These are phyloP conservation scores for Varanus salvator DNA, from an alignment of 2,113 vertebrate species.

Conservation along the genomic window DNA sequence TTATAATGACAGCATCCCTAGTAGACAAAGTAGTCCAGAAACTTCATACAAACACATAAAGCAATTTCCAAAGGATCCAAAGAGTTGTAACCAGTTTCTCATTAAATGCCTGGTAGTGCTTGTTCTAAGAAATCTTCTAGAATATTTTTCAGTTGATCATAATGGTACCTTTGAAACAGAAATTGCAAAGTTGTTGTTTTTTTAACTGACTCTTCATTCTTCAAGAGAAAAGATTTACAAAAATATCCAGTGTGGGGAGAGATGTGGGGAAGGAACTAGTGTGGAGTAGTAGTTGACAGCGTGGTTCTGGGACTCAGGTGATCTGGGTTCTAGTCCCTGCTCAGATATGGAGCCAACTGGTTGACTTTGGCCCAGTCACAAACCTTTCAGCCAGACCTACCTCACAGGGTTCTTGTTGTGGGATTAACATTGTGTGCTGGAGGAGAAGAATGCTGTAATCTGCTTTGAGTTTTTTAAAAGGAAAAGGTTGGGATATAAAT, in stretches of 20 bases:
- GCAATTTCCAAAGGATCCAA: constrained; percentile 14
- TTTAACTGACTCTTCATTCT: constrained; percentile 22
- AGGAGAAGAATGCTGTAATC: too few relatives aligned
- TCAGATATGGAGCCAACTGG: too few relatives aligned
- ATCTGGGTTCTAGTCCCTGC: too few relatives aligned
- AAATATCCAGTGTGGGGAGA: background rate
- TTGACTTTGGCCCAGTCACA: too few relatives aligned
- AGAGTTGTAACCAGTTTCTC: background rate
- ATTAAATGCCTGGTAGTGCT: background rate
- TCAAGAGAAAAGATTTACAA: constrained; percentile 47
- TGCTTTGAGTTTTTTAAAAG: too few relatives aligned
- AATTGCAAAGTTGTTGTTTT: background rate
- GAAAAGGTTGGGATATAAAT: too few relatives aligned
- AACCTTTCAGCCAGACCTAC: too few relatives aligned
- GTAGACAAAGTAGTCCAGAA: constrained; percentile 24
- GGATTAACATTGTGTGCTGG: too few relatives aligned
- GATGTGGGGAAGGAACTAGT: too few relatives aligned
- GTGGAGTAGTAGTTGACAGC: too few relatives aligned
- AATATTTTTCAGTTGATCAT: background rate
- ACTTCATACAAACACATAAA: constrained; percentile 35
- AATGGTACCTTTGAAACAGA: background rate
- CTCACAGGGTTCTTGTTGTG: too few relatives aligned
- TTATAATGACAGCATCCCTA: constrained; percentile 20
- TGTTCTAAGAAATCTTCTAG: background rate
- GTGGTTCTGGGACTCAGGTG: too few relatives aligned